These are phyloP conservation scores for Microtus montanus DNA, from an alignment of 2,113 vertebrate species.

Conservation along the genomic window DNA sequence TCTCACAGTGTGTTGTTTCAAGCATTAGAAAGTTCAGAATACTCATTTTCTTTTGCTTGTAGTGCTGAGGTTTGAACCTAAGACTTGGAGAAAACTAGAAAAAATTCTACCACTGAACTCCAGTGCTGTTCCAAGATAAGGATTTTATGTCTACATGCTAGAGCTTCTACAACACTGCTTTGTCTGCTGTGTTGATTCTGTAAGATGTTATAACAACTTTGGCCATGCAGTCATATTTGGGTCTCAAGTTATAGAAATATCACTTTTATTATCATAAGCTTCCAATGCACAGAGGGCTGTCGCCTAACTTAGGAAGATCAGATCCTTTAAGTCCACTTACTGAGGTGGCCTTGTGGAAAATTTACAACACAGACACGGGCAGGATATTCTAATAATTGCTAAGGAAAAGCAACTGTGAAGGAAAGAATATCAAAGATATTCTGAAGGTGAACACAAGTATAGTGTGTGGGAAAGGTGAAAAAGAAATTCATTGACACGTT, in stretches of 20 bases:
- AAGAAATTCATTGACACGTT: too few relatives aligned
- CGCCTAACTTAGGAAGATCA: slow-evolving; percentile 3
- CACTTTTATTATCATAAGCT: not conserved
- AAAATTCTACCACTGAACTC: not conserved
- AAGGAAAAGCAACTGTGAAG: not conserved
- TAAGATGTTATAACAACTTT: not conserved
- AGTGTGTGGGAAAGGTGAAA: not conserved
- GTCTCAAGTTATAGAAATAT: not conserved
- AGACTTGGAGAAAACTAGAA: not conserved
- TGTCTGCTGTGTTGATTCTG: not conserved
- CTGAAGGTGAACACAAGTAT: not conserved
- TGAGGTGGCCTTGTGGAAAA: not conserved
- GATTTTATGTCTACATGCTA: not conserved
- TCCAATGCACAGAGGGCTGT: not conserved
- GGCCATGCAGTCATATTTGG: not conserved
- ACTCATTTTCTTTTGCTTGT: not conserved
- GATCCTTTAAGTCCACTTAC: not conserved
- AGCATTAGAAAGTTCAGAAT: not conserved
- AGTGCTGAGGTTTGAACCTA: not conserved
- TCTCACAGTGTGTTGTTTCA: not conserved
- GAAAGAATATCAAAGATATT: not conserved
- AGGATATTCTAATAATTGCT: not conserved
- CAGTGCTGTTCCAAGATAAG: not conserved
- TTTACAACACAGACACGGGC: not conserved
- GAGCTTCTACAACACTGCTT: not conserved